phyloP scores from a whole-genome alignment of 2,797 vertebrate species.

The Coilia nasus region DNA sequence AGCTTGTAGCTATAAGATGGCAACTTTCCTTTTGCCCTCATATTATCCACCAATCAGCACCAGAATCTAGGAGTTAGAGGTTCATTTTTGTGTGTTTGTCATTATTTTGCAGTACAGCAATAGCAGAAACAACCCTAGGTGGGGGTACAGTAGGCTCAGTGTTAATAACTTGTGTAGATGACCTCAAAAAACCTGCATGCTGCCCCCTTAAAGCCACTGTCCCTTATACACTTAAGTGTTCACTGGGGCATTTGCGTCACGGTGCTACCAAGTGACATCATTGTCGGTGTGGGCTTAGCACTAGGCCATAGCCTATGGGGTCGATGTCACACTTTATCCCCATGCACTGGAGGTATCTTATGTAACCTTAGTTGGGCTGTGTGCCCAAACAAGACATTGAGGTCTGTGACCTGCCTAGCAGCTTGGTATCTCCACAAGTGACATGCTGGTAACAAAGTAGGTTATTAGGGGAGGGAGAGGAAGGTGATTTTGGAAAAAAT shows the following conservation, averaged over 20 bases:
- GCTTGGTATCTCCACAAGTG: not conserved
- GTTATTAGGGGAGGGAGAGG: not conserved
- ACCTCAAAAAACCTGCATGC: not conserved
- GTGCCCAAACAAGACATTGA: not conserved
- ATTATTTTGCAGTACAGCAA: no score
- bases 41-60: no score
- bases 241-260: not conserved
- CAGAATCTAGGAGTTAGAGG: no score
- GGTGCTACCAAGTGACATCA: not conserved
- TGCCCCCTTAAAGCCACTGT: not conserved
- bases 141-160: no score
- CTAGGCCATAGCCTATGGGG: not conserved
- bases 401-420: not conserved
- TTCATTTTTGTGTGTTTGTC: no score
- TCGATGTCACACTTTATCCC: not conserved
- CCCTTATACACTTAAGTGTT: not conserved
- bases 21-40: no score
- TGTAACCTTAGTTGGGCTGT: not conserved
- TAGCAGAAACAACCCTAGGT: no score
- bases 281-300: not conserved
- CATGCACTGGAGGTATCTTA: not conserved
- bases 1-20: no score
- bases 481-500: not conserved
- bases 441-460: not conserved
- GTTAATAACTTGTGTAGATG: not conserved